These are phyloP conservation scores for Sula dactylatra DNA, from an alignment of 2,113 vertebrate species.

Conservation along the genomic window DNA sequence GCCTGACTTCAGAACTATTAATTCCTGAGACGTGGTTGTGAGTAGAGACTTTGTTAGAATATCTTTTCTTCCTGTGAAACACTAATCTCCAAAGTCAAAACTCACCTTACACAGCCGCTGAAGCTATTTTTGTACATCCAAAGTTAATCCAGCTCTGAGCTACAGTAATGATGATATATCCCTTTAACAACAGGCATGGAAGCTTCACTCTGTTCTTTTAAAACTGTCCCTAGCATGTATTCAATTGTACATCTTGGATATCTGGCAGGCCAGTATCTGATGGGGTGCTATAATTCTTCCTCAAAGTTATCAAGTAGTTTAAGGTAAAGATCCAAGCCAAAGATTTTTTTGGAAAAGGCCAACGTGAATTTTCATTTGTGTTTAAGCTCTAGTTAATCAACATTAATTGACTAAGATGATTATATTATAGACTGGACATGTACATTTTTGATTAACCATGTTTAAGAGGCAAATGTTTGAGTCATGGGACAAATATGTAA, in stretches of 20 bases:
- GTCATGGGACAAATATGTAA: background rate
- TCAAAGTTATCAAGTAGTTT: background rate
- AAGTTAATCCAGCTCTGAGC: slow-evolving; percentile 50
- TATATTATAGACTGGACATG: background rate
- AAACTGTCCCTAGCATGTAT: background rate
- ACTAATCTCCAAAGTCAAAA: slow-evolving; percentile 34
- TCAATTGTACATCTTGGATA: background rate
- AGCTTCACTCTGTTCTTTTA: background rate
- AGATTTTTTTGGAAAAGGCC: background rate
- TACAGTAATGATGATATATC: background rate
- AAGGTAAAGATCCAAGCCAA: background rate
- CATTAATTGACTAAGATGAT: background rate
- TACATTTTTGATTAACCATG: background rate
- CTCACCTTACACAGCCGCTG: background rate
- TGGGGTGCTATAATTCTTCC: background rate
- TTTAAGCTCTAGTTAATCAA: background rate
- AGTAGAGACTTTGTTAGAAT: background rate
- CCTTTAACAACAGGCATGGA: background rate
- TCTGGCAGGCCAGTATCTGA: background rate
- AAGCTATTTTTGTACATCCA: slow-evolving; percentile 27
- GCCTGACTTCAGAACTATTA: background rate
- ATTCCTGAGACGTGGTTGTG: background rate
- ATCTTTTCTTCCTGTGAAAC: background rate
- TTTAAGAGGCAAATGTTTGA: background rate
- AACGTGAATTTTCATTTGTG: background rate